A percentile compares a stretch with the other conserved stretches of the same genome.
Evolutionary conservation across 2,888 invertebrate genomes (phyloP).

Genomic region (Drosophila formosana): DNA sequence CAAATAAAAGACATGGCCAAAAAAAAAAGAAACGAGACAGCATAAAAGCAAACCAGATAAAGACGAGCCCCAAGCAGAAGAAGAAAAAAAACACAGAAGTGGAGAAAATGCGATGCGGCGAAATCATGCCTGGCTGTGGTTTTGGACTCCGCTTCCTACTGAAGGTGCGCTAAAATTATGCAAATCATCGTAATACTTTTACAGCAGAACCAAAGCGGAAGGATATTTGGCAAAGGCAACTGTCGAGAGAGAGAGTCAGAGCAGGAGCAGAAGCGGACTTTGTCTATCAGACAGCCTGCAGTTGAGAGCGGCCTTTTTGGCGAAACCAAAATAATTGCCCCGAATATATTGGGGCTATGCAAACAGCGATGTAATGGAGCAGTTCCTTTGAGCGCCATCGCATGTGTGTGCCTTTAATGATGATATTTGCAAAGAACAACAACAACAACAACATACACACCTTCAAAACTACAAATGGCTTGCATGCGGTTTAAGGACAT

Average conservation of each 20-base stretch:
- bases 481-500: conserved; percentile 4
- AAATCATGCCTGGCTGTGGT: conserved; percentile 41
- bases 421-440: conserved; percentile 62
- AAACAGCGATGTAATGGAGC: conserved; percentile 77
- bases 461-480: conserved; percentile 10
- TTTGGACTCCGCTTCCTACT: conserved; percentile 49
- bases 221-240: conserved; percentile 61
- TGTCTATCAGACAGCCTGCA: conserved; percentile 47
- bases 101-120: conserved; percentile 21
- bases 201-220: conserved; percentile 64
- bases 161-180: conserved; percentile 82
- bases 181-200: conserved; percentile 82
- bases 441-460: conserved; percentile 2
- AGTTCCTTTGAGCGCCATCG: conserved; percentile 62
- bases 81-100: conserved; percentile 22
- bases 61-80: conserved; percentile 45
- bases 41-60: conserved; percentile 67
- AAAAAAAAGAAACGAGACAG: conserved; percentile 30
- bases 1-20: conserved; percentile 2
- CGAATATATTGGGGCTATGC: conserved; percentile 78
- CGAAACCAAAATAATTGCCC: conserved; percentile 72
- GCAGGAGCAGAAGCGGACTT: conserved; percentile 14
- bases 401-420: conserved; percentile 64
- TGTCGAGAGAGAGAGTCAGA: neutral
- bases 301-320: conserved; percentile 40